Base-by-base conservation (phyloP, 2,888 invertebrate species). In the Thymelicus lineola region DNA sequence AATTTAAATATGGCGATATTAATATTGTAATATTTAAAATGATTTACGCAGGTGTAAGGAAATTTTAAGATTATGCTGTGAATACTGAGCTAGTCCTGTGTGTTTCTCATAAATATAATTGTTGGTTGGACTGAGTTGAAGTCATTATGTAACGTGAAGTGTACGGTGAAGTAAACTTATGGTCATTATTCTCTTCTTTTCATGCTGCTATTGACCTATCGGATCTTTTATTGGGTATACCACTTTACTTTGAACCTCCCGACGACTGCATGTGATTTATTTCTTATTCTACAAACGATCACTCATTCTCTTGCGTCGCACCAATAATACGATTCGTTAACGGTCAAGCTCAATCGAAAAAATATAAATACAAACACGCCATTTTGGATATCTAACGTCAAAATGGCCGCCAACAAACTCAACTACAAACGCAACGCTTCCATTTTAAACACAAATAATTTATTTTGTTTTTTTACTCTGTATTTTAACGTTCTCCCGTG, bases 271-370 rank as follows among this genome's bases (percentile, higher is more conserved):
- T 88, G 88, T 80, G 78, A 67, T 64, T 77, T 73, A 74, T 78
- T 75, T 77, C 66, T 76, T 79, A 77, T 76, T 82, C 76, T 77
- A 74, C 80, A 77, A 77, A 75, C 75, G 78, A 74, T 75, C 73
- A 78, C 74, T 73, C 79, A 75, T 73, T 28, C 81, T 80, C 81
- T 80, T 77, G 82, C 79, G 80, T 82, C 85, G 86, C 90, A 91
- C 92, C 89, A 91, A 92, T 88, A 89, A 86, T 86, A 80, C 85
- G 85, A 86, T 85, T 81, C 86, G 80, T 88, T 90, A 79, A 84
- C 90, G 87, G 89, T 91, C 91, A 93, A 92, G 93, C 92, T 89
- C 89, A 83, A 87, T 82, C 82, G 82, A 93, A 93, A 92, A 93
- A 93, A 93, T 89, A 89, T 86, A 92, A 89, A 90, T 89, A 85